Base-by-base conservation (phyloP, 2,888 invertebrate species). In the Heteromyza rotundicornis region DNA sequence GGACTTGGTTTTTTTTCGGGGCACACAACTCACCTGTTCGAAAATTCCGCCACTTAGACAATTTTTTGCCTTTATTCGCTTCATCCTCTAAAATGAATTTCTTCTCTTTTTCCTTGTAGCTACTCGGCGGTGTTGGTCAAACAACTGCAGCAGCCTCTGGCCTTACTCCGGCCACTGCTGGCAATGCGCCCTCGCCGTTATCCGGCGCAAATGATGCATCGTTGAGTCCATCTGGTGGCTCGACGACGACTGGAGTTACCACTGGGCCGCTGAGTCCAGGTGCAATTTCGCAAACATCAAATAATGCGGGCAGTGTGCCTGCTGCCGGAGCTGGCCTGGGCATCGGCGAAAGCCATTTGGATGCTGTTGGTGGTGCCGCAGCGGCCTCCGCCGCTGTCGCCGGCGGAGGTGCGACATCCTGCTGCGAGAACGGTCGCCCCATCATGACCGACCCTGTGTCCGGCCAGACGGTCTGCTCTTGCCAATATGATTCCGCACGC, bases 391-490 rank as follows among this genome's bases (percentile, higher is more conserved):
- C 32, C 10, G 44, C 57, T 53, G 60, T 53, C 36, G 66, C 49
- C 40, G 53, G 24, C 24, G 52, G 55, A 22, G 52, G 52, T 14
- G 64, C 63, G 50, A 71, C 84, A 68, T 85, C 89, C 63, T 95
- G 95, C 85, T 95, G 95, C 85, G 95, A 95, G 81, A 94, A 94
- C 69, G 95, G 95, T 57, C 88, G 95, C 68, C 94, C 95, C 70
- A 90, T 95, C 84, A 92, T 94, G 86, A 94, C 95, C 72, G 95
- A 96, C 84, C 95, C 95, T 16, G 92, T 95, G 64, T 93, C 94
- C 70, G 95, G 95, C 32, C 95, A 95, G 84, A 92, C 93, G 57
- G 94, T 96, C 74, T 96, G 95, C 86, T 95, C 95, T 73, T 96
- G 96, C 84, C 95, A 95, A 84, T 95, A 95, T 85, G 95, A 95